phyloP scores from a whole-genome alignment of 2,113 vertebrate genomes.

The Rhombomys opimus region DNA sequence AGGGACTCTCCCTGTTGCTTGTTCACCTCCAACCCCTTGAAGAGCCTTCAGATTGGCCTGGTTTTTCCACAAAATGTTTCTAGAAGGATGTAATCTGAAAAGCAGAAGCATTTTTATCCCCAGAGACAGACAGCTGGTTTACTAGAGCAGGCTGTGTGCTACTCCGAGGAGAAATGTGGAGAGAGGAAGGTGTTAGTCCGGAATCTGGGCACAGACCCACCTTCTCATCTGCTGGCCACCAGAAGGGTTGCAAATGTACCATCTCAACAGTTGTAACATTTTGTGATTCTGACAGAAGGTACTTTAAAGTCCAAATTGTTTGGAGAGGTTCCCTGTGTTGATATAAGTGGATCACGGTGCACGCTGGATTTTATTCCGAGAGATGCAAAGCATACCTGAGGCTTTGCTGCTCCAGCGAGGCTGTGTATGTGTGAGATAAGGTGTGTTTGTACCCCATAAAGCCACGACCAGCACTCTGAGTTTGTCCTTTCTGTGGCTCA shows the following conservation, averaged over 20 bases:
- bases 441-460: neutral
- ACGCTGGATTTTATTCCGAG: slow-evolving; percentile 40
- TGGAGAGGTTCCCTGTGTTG: neutral
- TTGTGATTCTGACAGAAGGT: neutral
- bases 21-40: neutral
- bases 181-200: neutral
- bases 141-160: neutral
- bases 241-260: neutral
- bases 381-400: neutral
- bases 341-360: neutral
- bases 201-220: rapidly evolving
- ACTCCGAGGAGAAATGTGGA: neutral
- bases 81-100: neutral
- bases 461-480: neutral
- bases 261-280: neutral
- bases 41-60: slow-evolving; percentile 32
- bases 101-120: neutral
- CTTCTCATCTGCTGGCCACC: neutral
- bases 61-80: neutral
- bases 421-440: neutral
- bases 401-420: neutral
- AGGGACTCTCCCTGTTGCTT: neutral
- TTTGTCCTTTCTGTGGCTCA: slow-evolving; percentile 27
- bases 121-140: neutral
- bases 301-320: neutral